Evolutionary conservation across 2,888 invertebrate species (phyloP).

Genomic region (Diarsia dahlii): DNA sequence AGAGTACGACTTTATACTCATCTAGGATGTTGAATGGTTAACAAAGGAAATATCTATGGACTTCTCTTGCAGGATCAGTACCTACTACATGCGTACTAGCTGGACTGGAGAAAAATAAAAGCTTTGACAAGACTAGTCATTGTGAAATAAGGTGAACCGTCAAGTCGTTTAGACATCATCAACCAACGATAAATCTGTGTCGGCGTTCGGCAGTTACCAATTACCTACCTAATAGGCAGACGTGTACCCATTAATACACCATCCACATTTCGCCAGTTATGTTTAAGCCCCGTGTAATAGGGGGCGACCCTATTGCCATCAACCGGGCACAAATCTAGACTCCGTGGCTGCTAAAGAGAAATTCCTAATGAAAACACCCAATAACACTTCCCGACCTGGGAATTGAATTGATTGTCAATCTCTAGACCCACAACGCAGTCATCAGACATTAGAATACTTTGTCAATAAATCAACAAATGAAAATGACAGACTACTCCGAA

Average conservation of each 20-base stretch:
- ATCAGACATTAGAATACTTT: background rate
- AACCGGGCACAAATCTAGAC: too few relatives aligned
- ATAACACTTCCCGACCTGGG: too few relatives aligned
- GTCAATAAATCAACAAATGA: background rate
- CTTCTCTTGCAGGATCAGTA: background rate
- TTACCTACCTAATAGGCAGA: background rate
- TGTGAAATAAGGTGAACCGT: background rate
- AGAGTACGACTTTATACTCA: background rate
- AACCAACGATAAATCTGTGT: background rate
- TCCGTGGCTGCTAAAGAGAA: too few relatives aligned
- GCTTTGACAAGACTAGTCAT: background rate
- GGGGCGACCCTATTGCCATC: too few relatives aligned
- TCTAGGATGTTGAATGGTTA: background rate
- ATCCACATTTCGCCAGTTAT: too few relatives aligned
- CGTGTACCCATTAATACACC: too few relatives aligned
- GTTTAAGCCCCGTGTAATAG: too few relatives aligned
- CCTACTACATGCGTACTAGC: background rate
- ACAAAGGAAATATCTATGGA: background rate
- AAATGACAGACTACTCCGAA: slow-evolving; percentile 19
- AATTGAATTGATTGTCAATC: too few relatives aligned
- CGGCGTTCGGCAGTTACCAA: background rate
- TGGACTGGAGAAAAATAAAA: background rate
- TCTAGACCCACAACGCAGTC: too few relatives aligned
- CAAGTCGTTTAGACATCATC: background rate
- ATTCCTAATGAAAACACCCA: too few relatives aligned